These are phyloP conservation scores for Lepidocolaptes lacrymiger DNA, from an alignment of 2,797 vertebrate genomes.

Conservation along the genomic window DNA sequence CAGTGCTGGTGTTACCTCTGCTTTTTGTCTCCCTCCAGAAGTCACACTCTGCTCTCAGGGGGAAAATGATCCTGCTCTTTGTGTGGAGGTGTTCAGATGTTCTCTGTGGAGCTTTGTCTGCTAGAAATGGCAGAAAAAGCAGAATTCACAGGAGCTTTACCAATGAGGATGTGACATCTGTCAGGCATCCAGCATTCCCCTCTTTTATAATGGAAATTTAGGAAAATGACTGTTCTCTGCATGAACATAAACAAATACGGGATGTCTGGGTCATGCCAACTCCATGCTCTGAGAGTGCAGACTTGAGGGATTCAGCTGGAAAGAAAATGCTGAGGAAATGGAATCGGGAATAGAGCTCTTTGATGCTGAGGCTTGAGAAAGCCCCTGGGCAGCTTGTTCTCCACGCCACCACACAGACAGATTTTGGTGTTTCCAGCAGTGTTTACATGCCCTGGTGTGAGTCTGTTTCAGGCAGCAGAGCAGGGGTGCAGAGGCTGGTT, in stretches of 20 bases:
- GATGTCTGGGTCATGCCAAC: neutral
- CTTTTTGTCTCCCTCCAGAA: neutral
- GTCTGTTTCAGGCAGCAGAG: neutral
- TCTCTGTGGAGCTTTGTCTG: neutral
- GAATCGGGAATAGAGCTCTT: neutral
- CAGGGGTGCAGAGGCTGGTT: neutral
- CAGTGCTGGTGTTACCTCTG: neutral
- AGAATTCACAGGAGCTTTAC: neutral
- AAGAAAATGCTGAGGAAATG: neutral
- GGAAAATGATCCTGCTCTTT: neutral
- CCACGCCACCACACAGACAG: accelerated
- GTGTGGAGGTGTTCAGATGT: neutral
- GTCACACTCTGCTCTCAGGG: neutral
- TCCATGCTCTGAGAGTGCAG: neutral
- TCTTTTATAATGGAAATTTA: neutral
- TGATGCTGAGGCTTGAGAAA: neutral
- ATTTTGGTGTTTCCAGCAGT: neutral
- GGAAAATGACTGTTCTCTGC: neutral
- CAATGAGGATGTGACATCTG: neutral
- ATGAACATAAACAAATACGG: neutral
- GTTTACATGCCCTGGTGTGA: neutral
- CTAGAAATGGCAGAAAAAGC: neutral
- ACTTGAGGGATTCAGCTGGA: neutral
- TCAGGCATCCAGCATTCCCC: neutral
- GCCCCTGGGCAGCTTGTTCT: neutral